Percentiles rank a stretch among this genome's conserved stretches.
phyloP scores from a whole-genome alignment of 2,888 invertebrate species.

The Dinocampus coccinellae region DNA sequence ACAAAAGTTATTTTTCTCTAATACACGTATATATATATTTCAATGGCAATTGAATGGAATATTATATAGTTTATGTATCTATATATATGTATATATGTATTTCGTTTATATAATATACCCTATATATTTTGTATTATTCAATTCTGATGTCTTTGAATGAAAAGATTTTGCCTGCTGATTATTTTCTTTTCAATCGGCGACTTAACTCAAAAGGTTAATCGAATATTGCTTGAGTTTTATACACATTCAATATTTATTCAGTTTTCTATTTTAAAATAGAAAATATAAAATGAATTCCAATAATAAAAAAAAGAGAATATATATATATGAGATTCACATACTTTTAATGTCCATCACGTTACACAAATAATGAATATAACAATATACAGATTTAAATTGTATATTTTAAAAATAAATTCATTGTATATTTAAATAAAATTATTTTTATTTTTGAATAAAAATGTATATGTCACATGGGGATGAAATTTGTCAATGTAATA shows the following conservation, averaged over 20 bases:
- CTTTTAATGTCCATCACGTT: not conserved
- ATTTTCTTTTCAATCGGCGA: not conserved
- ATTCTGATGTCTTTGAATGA: not conserved
- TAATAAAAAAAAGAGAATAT: not conserved
- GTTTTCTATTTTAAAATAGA: not conserved
- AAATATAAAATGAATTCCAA: not conserved
- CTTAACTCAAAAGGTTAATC: not conserved
- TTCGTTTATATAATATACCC: no score
- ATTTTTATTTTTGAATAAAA: no score
- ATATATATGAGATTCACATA: not conserved
- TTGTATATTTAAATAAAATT: no score
- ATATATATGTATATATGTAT: not conserved
- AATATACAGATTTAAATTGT: not conserved
- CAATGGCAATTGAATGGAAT: not conserved
- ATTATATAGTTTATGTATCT: not conserved
- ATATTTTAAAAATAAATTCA: no score
- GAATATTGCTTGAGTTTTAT: not conserved
- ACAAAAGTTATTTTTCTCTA: slow-evolving; percentile 24
- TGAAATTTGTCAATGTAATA: no score
- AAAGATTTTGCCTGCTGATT: not conserved
- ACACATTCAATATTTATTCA: not conserved
- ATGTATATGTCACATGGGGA: no score
- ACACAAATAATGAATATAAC: not conserved
- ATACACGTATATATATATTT: not conserved
- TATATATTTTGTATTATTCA: not conserved